These are phyloP conservation scores for Corythornis madagascariensis DNA, from an alignment of 2,113 vertebrate species.

Conservation along the genomic window DNA sequence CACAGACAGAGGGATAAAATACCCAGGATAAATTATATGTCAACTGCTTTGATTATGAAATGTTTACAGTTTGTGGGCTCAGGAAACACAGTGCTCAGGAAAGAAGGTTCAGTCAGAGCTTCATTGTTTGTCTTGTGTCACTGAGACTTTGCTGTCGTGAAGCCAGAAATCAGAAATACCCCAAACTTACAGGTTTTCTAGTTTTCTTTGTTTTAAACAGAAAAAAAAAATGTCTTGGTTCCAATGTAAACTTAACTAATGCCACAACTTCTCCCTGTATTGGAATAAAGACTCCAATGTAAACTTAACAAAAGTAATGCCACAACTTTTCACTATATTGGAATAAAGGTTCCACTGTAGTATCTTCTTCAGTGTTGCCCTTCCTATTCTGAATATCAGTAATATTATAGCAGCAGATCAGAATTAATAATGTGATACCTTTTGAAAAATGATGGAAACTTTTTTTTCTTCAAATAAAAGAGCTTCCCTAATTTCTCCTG, in stretches of 20 bases:
- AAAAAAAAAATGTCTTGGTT: neutral
- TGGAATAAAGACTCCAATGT: neutral
- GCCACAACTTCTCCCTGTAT: neutral
- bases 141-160: neutral
- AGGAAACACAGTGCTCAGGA: neutral
- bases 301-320: neutral
- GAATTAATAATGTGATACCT: neutral
- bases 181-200: neutral
- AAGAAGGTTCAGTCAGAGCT: neutral
- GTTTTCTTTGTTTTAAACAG: neutral
- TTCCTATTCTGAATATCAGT: neutral
- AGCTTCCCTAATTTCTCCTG: neutral
- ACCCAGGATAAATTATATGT: neutral
- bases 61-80: neutral
- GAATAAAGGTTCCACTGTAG: neutral
- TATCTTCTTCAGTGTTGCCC: neutral
- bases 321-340: neutral
- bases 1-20: neutral
- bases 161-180: neutral
- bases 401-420: neutral
- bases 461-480: neutral
- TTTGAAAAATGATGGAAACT: neutral
- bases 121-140: neutral
- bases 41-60: neutral
- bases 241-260: neutral